Percentiles rank a stretch among this genome's conserved stretches.
phyloP scores from a whole-genome alignment of 2,797 vertebrate genomes.

The Craterocephalus amniculus region DNA sequence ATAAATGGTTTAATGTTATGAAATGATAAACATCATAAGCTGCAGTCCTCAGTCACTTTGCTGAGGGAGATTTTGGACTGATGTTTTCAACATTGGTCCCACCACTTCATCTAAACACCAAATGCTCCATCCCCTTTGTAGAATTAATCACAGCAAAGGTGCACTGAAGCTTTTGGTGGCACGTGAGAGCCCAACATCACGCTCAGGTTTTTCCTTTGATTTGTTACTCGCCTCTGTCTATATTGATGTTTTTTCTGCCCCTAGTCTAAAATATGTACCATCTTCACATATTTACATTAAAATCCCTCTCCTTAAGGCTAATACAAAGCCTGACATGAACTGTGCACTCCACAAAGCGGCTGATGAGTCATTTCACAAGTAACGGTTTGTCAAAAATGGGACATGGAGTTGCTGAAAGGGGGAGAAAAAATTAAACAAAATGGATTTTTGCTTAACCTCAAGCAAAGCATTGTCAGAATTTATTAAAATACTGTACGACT shows the following conservation, averaged over 20 bases:
- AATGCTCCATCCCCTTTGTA: neutral
- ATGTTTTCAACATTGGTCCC: neutral
- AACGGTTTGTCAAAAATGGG: slow-evolving; percentile 66
- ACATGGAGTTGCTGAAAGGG: slow-evolving; percentile 42
- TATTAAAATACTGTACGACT: slow-evolving; percentile 60
- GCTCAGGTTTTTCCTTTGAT: neutral
- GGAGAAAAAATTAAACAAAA: slow-evolving; percentile 71
- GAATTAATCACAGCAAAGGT: neutral
- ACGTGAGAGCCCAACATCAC: neutral
- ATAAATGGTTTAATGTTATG: neutral
- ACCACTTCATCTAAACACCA: neutral
- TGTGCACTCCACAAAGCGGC: slow-evolving; percentile 49
- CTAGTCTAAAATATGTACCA: slow-evolving; percentile 47
- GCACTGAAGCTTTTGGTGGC: neutral
- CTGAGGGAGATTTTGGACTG: neutral
- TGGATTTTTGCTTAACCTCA: slow-evolving; percentile 64
- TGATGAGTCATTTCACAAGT: slow-evolving; percentile 65
- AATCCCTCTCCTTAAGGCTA: slow-evolving; percentile 50
- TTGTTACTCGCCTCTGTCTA: neutral
- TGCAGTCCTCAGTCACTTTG: neutral
- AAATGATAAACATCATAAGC: neutral
- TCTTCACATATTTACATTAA: slow-evolving; percentile 45
- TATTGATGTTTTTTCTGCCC: neutral
- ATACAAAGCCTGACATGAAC: slow-evolving; percentile 47
- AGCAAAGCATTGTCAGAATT: slow-evolving; percentile 58